Evolutionary conservation across 2,797 vertebrate genomes (phyloP), one percentile per base, ranked within the genome.

Genomic region (Scolopax bukidnonensis): DNA sequence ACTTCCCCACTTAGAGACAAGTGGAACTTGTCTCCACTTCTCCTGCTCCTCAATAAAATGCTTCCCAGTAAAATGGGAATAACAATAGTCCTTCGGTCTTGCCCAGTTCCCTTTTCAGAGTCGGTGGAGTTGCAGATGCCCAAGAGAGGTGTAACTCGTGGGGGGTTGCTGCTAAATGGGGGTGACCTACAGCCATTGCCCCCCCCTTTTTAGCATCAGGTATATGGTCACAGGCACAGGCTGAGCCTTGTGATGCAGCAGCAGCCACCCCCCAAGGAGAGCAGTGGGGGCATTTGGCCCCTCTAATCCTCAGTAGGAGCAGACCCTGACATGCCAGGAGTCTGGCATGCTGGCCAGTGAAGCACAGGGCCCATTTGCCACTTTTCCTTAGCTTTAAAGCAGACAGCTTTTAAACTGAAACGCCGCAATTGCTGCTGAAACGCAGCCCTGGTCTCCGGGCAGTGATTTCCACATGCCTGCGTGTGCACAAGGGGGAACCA

Each of bases 401-500:
- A 81, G 64, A 43, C 92, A 48, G 63, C 77, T 64, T 89, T 17
- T 57, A 18, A 24, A 18, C 57, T 11, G 8, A 61, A 75, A 60
- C 38, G 2, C 77, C 30, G 9, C 1, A 10, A 25, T 1, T 17
- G 43, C 5, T 36, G 65, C 95, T 32, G 57, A 90, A 93, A 23
- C 3, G 23, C 87, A 71, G 81, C 6, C 0, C 84, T 60, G 77
- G 51, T 79, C 79, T 70, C 12, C 2, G 2, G 89, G 90, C 92
- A 24, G 60, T 87, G 95, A 87, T 93, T 96, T 95, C 95, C 93
- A 70, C 86, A 79, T 76, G 88, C 90, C 80, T 90, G 93, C 77
- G 0, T n/a, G 84, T 30, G 88, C 88, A 50, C 25, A 53, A 68
- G 77, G 90, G 61, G 64, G 40, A 60, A 18, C 30, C 1, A 27